These are phyloP conservation scores for Lepus americanus DNA, from an alignment of 2,113 vertebrate species.

Conservation along the genomic window DNA sequence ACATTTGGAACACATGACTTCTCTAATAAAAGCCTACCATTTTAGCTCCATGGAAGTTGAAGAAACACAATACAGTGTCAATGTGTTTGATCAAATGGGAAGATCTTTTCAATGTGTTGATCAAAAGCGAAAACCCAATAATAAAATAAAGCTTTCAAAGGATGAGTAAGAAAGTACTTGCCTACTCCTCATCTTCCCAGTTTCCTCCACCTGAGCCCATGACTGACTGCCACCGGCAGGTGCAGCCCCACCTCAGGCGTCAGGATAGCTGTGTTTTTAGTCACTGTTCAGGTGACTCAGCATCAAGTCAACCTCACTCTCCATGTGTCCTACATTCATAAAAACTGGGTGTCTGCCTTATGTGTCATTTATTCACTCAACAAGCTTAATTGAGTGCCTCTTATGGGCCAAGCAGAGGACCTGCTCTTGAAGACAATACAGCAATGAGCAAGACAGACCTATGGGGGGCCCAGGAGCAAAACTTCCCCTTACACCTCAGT, in stretches of 20 bases:
- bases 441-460: not conserved
- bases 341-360: not conserved
- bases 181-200: not conserved
- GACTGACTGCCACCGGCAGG: not conserved
- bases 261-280: not conserved
- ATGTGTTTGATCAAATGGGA: not conserved
- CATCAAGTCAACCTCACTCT: not conserved
- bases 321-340: not conserved
- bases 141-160: not conserved
- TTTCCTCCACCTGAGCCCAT: not conserved
- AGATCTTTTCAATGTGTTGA: not conserved
- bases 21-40: not conserved
- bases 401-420: not conserved
- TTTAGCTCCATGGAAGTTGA: not conserved
- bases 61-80: not conserved
- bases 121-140: not conserved
- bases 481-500: not conserved
- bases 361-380: constrained; percentile 31
- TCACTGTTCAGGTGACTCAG: constrained; percentile 67
- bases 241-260: constrained; percentile 9
- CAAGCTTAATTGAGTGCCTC: not conserved
- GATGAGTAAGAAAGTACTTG: not conserved
- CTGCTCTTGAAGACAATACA: not conserved
- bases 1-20: not conserved
- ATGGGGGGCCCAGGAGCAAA: not conserved